phyloP scores from a whole-genome alignment of 2,113 vertebrate genomes.

The Odocoileus hemionus region DNA sequence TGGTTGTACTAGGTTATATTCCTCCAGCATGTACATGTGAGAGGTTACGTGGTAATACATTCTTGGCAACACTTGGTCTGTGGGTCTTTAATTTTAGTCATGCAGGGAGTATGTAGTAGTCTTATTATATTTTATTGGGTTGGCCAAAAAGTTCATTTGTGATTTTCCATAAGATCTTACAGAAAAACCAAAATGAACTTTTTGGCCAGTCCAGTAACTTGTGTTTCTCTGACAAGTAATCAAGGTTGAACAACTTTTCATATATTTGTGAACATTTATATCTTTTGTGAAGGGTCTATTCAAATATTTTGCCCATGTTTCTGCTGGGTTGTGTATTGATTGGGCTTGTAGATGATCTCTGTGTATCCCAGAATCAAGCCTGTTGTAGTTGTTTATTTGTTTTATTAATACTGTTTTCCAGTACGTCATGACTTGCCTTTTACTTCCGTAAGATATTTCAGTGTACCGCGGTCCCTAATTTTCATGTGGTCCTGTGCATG shows the following conservation, averaged over 20 bases:
- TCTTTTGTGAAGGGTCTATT: background rate
- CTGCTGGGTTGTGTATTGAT: background rate
- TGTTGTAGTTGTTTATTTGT: background rate
- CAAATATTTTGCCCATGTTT: background rate
- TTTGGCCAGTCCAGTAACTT: background rate
- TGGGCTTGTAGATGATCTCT: background rate
- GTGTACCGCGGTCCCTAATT: background rate
- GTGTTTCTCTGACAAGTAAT: background rate
- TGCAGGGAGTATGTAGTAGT: background rate
- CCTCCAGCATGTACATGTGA: background rate
- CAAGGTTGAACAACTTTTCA: background rate
- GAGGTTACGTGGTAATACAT: background rate
- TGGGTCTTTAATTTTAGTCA: background rate
- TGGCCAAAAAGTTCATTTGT: background rate
- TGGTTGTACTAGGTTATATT: background rate
- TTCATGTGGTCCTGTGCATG: background rate
- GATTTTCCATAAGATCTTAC: background rate
- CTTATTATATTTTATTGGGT: background rate
- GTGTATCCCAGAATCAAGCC: background rate
- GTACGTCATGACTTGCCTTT: background rate
- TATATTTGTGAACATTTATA: background rate
- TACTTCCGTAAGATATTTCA: background rate
- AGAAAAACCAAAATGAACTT: background rate
- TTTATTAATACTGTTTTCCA: background rate
- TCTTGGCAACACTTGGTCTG: background rate